Evolutionary conservation across 2,888 invertebrate genomes (phyloP), one percentile per base, ranked within the genome.

Genomic region (Dynastes maya): DNA sequence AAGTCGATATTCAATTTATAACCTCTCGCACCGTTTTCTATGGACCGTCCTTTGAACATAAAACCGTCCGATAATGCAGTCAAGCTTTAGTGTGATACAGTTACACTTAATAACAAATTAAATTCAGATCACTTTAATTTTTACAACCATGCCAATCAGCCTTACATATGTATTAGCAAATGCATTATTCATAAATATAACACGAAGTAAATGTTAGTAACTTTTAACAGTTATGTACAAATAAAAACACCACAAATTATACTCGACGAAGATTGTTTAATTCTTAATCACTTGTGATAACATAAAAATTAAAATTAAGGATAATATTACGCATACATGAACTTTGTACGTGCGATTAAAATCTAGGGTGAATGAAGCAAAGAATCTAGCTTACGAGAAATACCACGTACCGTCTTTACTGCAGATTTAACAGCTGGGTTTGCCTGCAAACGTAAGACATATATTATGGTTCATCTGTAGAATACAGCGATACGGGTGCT

Each of bases 391-490:
- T 53, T 53, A 71, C 65, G 68, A 55, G 76, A 72, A 79, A 83
- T 80, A 79, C 86, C 88, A 94, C 95, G 96, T 93, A 97, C 97
- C 91, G 96, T 94, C 92, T 96, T 96, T 80, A 97, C 96, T 86
- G 97, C 97, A 89, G 95, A 95, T 91, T 96, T 96, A 89, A 97
- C 94, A 86, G 97, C 97, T 86, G 97, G 97, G 91, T 97, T 97
- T 83, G 97, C 96, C 96, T 97, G 92, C 86, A 94, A 92, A 78
- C 40, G 40, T 16, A 58, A 71, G 55, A 71, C 8, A n/a, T 51
- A 37, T 9, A 32, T 58, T 53, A 70, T 8, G n/a, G 8, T 27
- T 22, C 40, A 74, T 51, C 49, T 64, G 78, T 61, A 8, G 8
- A 22, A 22, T 22, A 16, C 16, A 58, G 22, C 22, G 6, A 58